Base-by-base conservation (phyloP, 2,888 invertebrate species). In the Dynastes maya region DNA sequence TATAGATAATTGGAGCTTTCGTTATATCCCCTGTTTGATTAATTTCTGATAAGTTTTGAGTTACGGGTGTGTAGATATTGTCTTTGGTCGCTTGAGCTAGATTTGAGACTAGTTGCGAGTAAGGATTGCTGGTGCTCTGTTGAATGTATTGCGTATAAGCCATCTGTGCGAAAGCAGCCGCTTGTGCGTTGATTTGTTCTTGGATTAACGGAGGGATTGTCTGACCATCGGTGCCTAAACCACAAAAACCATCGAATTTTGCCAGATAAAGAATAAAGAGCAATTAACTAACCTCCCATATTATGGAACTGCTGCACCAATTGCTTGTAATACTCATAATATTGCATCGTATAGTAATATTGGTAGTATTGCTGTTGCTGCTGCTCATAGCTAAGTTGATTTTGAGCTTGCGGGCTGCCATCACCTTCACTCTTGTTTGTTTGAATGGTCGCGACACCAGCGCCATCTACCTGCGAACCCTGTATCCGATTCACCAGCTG, bases 401-500 rank as follows among this genome's bases (percentile, higher is more conserved):
- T 65, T 27, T 64, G 86, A 79, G 85, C 85, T 9, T 76, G 58
- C 22, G 65, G 86, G 22, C 80, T 82, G 0, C 88, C 89, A 5
- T 82, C 76, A 5, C 72, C 32, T 22, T 71, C 70, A n/a, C 49
- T 70, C 27, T 80, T 78, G 51, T 76, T 78, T 45, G 45, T 45
- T 45, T 70, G 51, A 16, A 74, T 78, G 45, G 67, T 78, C 45
- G 45, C 63, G 3, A 74, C 78, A 11, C 72, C 77, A 63, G 76
- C 79, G 22, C 77, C 77, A 45, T 80, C 80, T 49, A 71, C 70
- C 70, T 78, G 81, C 27, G 80, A 80, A 53, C 95, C 95, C 80
- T 95, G 94, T 85, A 97, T 96, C 88, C 95, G 95, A 84, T 94
- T 95, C 64, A 97, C 95, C 82, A 97, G 90, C 91, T 96, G 94